These are phyloP conservation scores for Coenonympha glycerion DNA, from an alignment of 2,888 invertebrate genomes.

Conservation along the genomic window DNA sequence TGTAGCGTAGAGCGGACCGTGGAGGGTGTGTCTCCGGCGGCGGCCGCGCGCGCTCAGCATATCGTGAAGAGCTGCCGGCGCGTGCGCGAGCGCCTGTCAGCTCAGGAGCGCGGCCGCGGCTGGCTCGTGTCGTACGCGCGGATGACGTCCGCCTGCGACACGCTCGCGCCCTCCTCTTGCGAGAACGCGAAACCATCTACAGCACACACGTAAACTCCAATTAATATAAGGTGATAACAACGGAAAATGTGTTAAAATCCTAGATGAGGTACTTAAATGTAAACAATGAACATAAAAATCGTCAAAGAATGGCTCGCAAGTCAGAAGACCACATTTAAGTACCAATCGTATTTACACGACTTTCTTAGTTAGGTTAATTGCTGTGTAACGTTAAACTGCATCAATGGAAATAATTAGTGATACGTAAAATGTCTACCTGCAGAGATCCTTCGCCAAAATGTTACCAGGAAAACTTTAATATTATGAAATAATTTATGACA, in stretches of 20 bases:
- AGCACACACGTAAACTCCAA: conserved; percentile 6
- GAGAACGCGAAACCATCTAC: conserved; percentile 99
- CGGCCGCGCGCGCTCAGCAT: background rate
- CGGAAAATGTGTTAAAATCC: conserved; percentile 10
- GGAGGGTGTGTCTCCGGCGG: background rate
- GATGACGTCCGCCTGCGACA: conserved; percentile 95
- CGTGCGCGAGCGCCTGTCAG: conserved; percentile 29
- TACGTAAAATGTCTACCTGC: too few relatives aligned
- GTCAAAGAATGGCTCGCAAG: too few relatives aligned
- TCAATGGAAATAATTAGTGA: too few relatives aligned
- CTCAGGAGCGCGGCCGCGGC: conserved; percentile 85
- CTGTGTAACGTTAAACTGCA: too few relatives aligned
- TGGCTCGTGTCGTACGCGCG: conserved; percentile 96
- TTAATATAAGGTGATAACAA: background rate
- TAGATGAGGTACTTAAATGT: background rate
- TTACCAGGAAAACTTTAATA: too few relatives aligned
- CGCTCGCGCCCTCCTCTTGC: conserved; percentile 98
- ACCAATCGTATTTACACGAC: too few relatives aligned
- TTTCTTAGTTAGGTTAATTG: too few relatives aligned
- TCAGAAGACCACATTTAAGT: too few relatives aligned
- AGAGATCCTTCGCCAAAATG: too few relatives aligned
- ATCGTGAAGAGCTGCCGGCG: conserved; percentile 8
- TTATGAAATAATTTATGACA: too few relatives aligned
- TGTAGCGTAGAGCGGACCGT: background rate
- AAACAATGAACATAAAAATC: background rate